Evolutionary conservation across 2,113 vertebrate species (phyloP).

Genomic region (Bolborhynchus lineola): DNA sequence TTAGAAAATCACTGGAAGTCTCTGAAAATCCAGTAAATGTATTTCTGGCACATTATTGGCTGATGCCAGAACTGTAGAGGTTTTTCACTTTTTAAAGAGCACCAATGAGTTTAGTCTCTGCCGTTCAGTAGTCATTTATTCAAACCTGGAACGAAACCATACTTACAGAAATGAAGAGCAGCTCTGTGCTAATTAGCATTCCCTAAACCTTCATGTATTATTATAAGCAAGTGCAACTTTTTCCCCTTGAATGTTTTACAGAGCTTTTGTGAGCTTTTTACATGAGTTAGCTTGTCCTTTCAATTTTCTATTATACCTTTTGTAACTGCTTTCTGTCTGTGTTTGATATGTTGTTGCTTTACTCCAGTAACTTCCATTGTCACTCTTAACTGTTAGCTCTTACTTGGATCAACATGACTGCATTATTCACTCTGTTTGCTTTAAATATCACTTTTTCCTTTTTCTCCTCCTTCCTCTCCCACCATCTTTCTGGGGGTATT

Average conservation of each 20-base stretch:
- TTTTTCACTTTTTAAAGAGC: not conserved
- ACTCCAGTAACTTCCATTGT: conserved; percentile 34
- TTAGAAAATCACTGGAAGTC: not conserved
- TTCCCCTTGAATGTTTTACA: conserved; percentile 23
- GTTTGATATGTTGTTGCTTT: conserved; percentile 23
- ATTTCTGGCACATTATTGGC: not conserved
- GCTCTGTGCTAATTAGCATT: not conserved
- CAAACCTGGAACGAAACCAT: not conserved
- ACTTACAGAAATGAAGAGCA: not conserved
- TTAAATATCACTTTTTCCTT: not conserved
- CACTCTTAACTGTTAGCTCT: not conserved
- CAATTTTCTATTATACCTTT: conserved; percentile 46
- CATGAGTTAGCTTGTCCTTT: conserved; percentile 28
- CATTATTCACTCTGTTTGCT: conserved; percentile 20
- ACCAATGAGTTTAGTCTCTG: not conserved
- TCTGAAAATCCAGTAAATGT: not conserved
- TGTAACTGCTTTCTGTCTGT: conserved; percentile 45
- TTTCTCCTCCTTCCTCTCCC: not conserved
- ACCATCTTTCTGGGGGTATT: not conserved
- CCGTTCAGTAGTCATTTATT: not conserved
- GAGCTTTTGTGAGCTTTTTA: conserved; percentile 29
- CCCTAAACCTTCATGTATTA: not conserved
- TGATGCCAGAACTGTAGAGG: not conserved
- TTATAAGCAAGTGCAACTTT: conserved; percentile 25
- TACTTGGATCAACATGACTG: not conserved